Conservation (phyloP, 2,113 vertebrate species). For the Lanius collurio region DNA sequence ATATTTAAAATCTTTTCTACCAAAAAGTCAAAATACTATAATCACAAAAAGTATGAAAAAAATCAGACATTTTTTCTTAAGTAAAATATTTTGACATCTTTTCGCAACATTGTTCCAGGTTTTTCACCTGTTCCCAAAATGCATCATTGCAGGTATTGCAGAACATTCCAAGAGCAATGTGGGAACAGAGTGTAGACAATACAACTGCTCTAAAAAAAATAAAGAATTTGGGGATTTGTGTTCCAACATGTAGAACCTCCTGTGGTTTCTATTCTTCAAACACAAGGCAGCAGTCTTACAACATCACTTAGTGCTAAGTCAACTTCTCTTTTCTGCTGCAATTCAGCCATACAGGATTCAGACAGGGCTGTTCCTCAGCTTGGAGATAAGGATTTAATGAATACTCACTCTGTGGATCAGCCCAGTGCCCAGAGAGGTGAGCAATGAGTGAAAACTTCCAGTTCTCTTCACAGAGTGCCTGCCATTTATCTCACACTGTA, state of each 20-base stretch:
- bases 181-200: not conserved
- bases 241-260: not conserved
- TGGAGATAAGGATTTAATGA: not conserved
- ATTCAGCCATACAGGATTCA: not conserved
- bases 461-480: not conserved
- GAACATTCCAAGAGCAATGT: not conserved
- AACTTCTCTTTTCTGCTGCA: not conserved
- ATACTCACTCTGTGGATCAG: not conserved
- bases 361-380: not conserved
- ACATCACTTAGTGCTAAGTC: not conserved
- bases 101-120: not conserved
- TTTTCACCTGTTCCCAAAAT: not conserved
- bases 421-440: not conserved
- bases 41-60: not conserved
- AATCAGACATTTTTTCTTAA: not conserved
- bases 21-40: not conserved
- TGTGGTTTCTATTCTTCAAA: not conserved
- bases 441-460: not conserved
- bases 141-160: not conserved
- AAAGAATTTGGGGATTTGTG: not conserved
- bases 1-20: not conserved
- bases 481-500: not conserved
- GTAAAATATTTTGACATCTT: not conserved
- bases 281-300: not conserved
- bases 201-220: not conserved